phyloP scores from a whole-genome alignment of 64 coral and sea anemone species.

The Catalaphyllia jardinei region DNA sequence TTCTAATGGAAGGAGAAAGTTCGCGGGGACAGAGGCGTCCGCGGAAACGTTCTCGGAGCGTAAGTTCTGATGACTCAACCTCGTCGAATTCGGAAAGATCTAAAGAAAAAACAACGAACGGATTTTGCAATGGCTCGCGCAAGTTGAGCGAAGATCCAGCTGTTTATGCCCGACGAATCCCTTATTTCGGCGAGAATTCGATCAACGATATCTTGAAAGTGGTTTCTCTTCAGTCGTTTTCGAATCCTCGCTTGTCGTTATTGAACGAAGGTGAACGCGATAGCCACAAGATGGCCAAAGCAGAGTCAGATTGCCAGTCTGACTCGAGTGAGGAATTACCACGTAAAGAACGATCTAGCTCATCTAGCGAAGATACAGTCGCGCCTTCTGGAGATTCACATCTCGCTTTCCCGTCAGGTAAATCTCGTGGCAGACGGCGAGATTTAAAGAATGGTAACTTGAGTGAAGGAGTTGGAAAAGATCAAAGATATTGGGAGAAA shows the following conservation, averaged over 20 bases:
- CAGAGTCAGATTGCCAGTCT: slow-evolving; percentile 30
- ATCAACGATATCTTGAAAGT: slow-evolving; percentile 93
- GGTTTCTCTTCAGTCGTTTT: slow-evolving; percentile 90
- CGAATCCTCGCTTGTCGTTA: slow-evolving; percentile 60
- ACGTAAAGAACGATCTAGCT: slow-evolving; percentile 24
- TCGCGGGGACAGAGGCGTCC: slow-evolving; percentile 18
- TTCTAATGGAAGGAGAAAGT: slow-evolving; percentile 50
- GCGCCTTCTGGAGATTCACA: neutral
- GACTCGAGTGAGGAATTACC: slow-evolving; percentile 41
- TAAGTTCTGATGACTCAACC: slow-evolving; percentile 69
- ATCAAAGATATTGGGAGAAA: slow-evolving; percentile 90
- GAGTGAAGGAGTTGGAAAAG: slow-evolving; percentile 59
- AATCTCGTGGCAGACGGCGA: slow-evolving; percentile 51
- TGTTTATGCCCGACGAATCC: slow-evolving; percentile 59
- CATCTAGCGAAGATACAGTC: slow-evolving; percentile 50
- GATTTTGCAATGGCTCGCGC: slow-evolving; percentile 4
- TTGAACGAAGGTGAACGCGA: slow-evolving; percentile 35
- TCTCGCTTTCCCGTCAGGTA: neutral
- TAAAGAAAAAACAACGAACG: slow-evolving; percentile 14
- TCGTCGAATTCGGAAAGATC: slow-evolving; percentile 42
- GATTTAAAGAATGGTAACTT: slow-evolving; percentile 45
- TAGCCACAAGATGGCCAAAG: slow-evolving; percentile 7
- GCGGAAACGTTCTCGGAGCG: slow-evolving; percentile 61
- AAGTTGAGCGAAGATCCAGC: slow-evolving; percentile 29
- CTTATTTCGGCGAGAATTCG: slow-evolving; percentile 73